phyloP scores from a whole-genome alignment of 2,113 vertebrate species.

The Triplophysa tibetana region DNA sequence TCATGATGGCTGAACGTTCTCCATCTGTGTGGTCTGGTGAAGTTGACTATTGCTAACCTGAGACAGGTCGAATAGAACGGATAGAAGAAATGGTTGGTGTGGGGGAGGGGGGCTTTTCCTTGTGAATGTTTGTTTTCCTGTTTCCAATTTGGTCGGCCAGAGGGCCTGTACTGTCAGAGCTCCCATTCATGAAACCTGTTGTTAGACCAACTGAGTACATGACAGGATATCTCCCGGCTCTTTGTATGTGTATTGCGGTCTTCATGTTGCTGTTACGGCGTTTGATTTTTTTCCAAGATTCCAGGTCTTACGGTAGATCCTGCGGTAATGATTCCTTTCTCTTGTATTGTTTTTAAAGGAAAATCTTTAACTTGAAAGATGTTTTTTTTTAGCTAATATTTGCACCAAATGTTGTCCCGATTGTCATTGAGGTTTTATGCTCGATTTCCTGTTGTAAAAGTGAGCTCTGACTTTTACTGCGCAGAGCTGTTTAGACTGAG shows the following conservation, averaged over 20 bases:
- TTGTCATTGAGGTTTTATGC: too few relatives aligned
- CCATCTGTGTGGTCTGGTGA: constrained; percentile 59
- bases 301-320: constrained; percentile 11
- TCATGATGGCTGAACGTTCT: constrained; percentile 62
- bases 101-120: constrained; percentile 51
- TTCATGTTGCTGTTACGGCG: constrained; percentile 35
- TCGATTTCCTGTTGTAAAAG: too few relatives aligned
- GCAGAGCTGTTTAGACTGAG: too few relatives aligned
- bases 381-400: background rate
- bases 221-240: constrained; percentile 39
- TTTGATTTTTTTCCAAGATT: constrained; percentile 35
- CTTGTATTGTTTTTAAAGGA: background rate
- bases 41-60: constrained; percentile 55
- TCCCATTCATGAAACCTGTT: constrained; percentile 58
- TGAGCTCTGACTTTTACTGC: background rate
- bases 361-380: background rate
- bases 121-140: constrained; percentile 65
- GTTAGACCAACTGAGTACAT: constrained; percentile 45
- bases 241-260: constrained; percentile 42
- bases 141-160: constrained; percentile 63
- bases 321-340: constrained; percentile 3
- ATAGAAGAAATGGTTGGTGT: constrained; percentile 38
- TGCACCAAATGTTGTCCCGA: background rate
- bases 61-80: constrained; percentile 58
- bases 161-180: constrained; percentile 57